Evolutionary conservation across 2,888 invertebrate species (phyloP).

Genomic region (Trileptium ribeirensis): DNA sequence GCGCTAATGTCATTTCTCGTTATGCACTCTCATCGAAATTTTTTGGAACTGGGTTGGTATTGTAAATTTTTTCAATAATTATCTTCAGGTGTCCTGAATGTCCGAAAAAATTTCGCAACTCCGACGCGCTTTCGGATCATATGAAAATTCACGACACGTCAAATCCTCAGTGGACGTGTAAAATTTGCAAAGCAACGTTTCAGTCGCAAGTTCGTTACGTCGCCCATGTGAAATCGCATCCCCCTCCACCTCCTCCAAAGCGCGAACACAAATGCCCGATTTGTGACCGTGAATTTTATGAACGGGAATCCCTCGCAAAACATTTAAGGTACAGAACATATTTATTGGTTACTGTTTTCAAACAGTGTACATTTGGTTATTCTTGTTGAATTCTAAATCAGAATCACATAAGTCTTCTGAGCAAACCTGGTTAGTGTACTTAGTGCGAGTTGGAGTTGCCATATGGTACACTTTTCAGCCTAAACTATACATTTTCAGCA

Average conservation of each 20-base stretch:
- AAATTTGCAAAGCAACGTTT: background rate
- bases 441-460: too few species aligned
- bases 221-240: background rate
- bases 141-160: background rate
- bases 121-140: background rate
- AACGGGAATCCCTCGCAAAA: slow-evolving; percentile 17
- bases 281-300: slow-evolving; percentile 19
- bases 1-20: too few species aligned
- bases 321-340: slow-evolving; percentile 19
- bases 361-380: too few species aligned
- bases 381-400: too few species aligned
- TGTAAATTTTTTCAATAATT: too few species aligned
- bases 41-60: too few species aligned
- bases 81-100: slow-evolving; percentile 6
- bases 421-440: too few species aligned
- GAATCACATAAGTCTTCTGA: too few species aligned
- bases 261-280: slow-evolving; percentile 21
- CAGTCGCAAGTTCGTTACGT: background rate
- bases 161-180: background rate
- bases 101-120: background rate
- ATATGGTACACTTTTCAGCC: too few species aligned
- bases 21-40: too few species aligned
- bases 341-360: too few species aligned
- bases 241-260: background rate
- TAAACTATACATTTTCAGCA: too few species aligned